A percentile compares a stretch with the other conserved stretches of the same genome.
phyloP scores from a whole-genome alignment of 1,140 invertebrate species.

The Cydia amplana region DNA sequence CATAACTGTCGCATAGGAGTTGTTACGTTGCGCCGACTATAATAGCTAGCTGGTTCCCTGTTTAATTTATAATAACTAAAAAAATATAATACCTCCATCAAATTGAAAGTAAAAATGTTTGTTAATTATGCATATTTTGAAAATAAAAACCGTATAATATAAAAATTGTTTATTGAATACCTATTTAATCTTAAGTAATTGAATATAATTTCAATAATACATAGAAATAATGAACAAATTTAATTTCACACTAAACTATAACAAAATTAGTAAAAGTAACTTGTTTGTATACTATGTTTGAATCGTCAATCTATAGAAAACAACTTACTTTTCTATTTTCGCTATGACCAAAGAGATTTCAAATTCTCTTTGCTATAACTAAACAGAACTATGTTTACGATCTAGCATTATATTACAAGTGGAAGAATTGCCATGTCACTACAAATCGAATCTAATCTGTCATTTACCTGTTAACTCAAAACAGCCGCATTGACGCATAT shows the following conservation, averaged over 20 bases:
- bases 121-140: neutral
- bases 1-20: too few relatives aligned
- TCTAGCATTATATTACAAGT: slow-evolving; percentile 27
- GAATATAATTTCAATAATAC: slow-evolving; percentile 28
- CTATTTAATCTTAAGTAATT: slow-evolving; percentile 26
- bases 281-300: neutral
- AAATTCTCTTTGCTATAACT: too few relatives aligned
- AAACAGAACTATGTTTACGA: slow-evolving; percentile 1
- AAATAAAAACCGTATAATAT: slow-evolving; percentile 15
- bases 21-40: too few relatives aligned
- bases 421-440: slow-evolving; percentile 10
- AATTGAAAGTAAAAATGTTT: neutral
- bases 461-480: neutral
- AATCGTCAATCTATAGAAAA: neutral
- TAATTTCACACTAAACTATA: neutral
- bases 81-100: neutral
- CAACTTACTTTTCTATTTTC: neutral
- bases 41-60: too few relatives aligned
- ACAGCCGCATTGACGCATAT: neutral
- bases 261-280: slow-evolving; percentile 4
- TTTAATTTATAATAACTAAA: neutral
- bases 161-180: slow-evolving; percentile 28
- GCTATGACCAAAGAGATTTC: too few relatives aligned
- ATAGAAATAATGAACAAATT: slow-evolving; percentile 15
- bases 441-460: neutral